Percentiles rank a stretch among this genome's conserved stretches.
Conservation (phyloP, 1,140 invertebrate genomes). For the Euura lappo region DNA sequence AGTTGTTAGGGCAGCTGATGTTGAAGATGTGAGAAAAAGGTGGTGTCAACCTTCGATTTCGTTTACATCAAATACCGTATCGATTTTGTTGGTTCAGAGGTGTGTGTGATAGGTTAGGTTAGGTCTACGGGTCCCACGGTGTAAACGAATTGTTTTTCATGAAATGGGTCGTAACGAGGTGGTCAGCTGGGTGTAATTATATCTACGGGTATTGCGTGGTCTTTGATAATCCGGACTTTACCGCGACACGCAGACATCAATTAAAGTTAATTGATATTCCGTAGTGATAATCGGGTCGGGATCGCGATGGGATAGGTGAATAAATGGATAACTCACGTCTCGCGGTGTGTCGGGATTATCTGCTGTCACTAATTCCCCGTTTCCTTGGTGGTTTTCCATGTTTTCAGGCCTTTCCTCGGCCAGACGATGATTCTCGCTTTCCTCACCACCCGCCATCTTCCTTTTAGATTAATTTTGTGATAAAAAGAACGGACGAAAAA, state of each 20-base stretch:
- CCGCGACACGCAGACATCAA: not conserved
- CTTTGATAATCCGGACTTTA: not conserved
- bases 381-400: slow-evolving; percentile 37
- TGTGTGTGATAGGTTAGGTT: not conserved
- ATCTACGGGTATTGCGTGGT: not conserved
- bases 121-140: not conserved
- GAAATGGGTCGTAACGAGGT: not conserved
- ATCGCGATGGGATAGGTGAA: not conserved
- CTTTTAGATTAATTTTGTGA: not conserved
- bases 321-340: slow-evolving; percentile 32
- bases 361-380: slow-evolving; percentile 35
- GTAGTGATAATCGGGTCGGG: not conserved
- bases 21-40: no score
- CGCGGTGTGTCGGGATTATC: slow-evolving; percentile 35
- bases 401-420: slow-evolving; percentile 28
- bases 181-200: not conserved
- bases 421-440: slow-evolving; percentile 28
- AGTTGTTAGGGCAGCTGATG: no score
- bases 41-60: not conserved
- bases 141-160: not conserved
- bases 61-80: not conserved
- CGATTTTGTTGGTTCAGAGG: not conserved
- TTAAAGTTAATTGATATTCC: slow-evolving; percentile 1
- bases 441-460: slow-evolving; percentile 31
- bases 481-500: not conserved